A percentile compares a stretch with the other conserved stretches of the same genome.
These are phyloP conservation scores for Centruroides vittatus DNA, from an alignment of 1,140 invertebrate genomes.

Conservation along the genomic window DNA sequence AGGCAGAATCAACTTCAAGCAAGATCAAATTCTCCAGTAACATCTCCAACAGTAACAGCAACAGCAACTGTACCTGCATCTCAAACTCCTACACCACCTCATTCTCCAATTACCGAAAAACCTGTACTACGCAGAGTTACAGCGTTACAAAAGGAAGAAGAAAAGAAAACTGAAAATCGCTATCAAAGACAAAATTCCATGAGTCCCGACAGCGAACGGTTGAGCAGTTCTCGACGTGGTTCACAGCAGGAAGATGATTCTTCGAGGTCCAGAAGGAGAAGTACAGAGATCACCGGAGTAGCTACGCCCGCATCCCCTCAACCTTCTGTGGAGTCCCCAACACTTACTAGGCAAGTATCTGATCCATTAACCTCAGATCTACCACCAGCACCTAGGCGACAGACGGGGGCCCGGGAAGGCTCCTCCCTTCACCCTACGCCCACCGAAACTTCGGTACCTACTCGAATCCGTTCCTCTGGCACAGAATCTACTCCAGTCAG, in stretches of 20 bases:
- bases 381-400: no score
- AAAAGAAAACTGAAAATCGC: neutral
- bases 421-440: no score
- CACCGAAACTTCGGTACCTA: no score
- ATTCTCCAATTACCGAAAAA: neutral
- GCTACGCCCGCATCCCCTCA: neutral
- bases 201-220: neutral
- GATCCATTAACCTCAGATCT: no score
- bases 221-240: neutral
- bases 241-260: neutral
- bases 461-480: no score
- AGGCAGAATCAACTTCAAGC: slow-evolving; percentile 56
- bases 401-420: no score
- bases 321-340: no score
- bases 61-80: neutral
- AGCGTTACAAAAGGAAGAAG: neutral
- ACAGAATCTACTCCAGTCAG: no score
- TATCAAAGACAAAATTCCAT: neutral
- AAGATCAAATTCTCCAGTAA: neutral
- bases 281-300: slow-evolving; percentile 4
- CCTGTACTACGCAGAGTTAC: neutral
- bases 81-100: neutral
- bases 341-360: no score
- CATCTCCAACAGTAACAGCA: slow-evolving; percentile 26
- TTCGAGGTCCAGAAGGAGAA: slow-evolving; percentile 6